Conservation (phyloP, 92 coral and sea anemone species). For the Zoanthus gigantus region DNA sequence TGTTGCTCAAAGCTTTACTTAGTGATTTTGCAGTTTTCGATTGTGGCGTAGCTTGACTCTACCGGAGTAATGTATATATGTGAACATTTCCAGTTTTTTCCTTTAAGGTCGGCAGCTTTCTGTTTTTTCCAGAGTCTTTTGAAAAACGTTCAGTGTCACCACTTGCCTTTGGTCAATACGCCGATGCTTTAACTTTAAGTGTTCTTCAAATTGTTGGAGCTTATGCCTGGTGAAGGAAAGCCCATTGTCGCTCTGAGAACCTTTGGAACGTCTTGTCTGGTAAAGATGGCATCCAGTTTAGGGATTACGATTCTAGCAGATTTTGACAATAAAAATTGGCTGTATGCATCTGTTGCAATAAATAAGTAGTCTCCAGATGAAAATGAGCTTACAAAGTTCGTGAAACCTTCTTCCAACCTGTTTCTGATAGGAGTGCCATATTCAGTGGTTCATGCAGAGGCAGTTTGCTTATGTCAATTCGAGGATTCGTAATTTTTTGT, state of each 20-base stretch:
- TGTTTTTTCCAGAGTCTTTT: constrained; percentile 52
- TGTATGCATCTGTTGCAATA: constrained; percentile 70
- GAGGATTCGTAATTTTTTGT: constrained; percentile 66
- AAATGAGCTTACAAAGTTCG: constrained; percentile 74
- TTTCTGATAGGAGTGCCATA: constrained; percentile 59
- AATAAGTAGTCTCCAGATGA: constrained; percentile 70
- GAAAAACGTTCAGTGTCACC: constrained; percentile 58
- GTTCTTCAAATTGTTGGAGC: constrained; percentile 55
- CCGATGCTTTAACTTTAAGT: constrained; percentile 60
- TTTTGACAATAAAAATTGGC: constrained; percentile 63
- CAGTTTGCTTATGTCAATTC: constrained; percentile 56
- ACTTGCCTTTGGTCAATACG: constrained; percentile 60
- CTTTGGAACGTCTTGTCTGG: constrained; percentile 71
- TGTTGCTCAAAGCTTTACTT: constrained; percentile 60
- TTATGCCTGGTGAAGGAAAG: constrained; percentile 58
- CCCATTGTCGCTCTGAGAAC: constrained; percentile 61
- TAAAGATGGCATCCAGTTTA: constrained; percentile 70
- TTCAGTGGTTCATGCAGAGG: constrained; percentile 57
- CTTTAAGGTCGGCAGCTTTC: constrained; percentile 50
- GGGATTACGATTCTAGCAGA: constrained; percentile 61
- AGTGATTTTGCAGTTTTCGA: constrained; percentile 62
- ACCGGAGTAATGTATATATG: constrained; percentile 59
- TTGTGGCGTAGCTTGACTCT: constrained; percentile 64
- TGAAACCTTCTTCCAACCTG: constrained; percentile 67
- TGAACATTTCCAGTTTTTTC: constrained; percentile 65